Conservation (phyloP, 2,797 vertebrate genomes). For the Tarsius wallacei region DNA sequence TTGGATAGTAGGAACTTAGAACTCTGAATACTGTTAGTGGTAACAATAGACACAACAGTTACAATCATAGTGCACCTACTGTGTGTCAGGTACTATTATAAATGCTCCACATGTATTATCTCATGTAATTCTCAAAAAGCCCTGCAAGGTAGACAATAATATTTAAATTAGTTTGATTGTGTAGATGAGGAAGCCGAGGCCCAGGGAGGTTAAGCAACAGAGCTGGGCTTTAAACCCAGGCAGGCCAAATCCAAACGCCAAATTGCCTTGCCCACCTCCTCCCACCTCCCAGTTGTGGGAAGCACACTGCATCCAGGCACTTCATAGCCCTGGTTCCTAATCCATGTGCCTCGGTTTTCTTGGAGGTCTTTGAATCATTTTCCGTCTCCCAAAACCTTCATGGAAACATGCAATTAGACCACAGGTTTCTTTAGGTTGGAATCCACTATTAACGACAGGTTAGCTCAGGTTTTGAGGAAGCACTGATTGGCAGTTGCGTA, state of each 20-base stretch:
- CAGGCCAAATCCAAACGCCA: not conserved
- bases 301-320: not conserved
- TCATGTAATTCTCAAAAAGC: slow-evolving; percentile 54
- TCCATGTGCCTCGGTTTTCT: not conserved
- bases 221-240: not conserved
- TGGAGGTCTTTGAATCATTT: slow-evolving; percentile 8
- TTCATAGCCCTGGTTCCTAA: not conserved
- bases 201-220: not conserved
- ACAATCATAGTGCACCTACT: not conserved
- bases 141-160: not conserved
- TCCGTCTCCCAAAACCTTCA: slow-evolving; percentile 11
- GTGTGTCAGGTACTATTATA: not conserved
- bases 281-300: not conserved
- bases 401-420: slow-evolving; percentile 34
- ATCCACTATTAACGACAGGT: slow-evolving; percentile 60
- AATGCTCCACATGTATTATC: not conserved
- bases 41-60: not conserved
- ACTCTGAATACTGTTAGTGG: not conserved
- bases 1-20: not conserved
- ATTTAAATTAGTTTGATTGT: slow-evolving; percentile 37
- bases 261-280: not conserved
- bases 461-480: slow-evolving; percentile 59
- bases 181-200: not conserved
- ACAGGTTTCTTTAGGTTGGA: slow-evolving; percentile 37
- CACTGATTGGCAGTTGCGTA: slow-evolving; percentile 24